Evolutionary conservation across 2,113 vertebrate genomes (phyloP).

Genomic region (Tauraco erythrolophus): DNA sequence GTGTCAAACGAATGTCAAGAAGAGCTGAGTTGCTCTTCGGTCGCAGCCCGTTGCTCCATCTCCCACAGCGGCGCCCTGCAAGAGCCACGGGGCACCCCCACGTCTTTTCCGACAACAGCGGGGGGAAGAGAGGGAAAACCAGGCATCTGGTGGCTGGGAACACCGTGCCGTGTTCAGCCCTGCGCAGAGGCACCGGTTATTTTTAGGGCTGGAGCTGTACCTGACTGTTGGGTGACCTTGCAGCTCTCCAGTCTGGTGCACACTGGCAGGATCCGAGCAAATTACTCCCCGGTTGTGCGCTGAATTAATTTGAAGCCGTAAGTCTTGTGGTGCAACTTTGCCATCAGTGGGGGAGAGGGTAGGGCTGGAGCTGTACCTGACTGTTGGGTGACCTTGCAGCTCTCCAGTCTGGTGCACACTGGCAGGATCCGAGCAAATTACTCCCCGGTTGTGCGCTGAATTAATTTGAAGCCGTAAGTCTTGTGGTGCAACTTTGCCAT

Average conservation of each 20-base stretch:
- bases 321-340: not conserved
- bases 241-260: conserved; percentile 26
- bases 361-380: conserved; percentile 15
- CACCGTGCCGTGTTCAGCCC: not conserved
- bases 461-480: not conserved
- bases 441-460: not conserved
- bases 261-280: not conserved
- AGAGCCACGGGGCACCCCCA: not conserved
- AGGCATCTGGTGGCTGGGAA: not conserved
- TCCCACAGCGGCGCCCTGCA: not conserved
- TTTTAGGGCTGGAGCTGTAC: conserved; percentile 37
- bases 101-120: conserved; percentile 25
- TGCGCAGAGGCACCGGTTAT: not conserved
- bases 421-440: not conserved
- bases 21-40: not conserved
- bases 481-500: fast-evolving
- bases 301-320: not conserved
- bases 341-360: fast-evolving
- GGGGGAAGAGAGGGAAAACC: not conserved
- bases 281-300: not conserved
- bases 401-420: not conserved
- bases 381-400: conserved; percentile 37
- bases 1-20: not conserved
- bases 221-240: conserved; percentile 37
- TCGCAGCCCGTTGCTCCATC: not conserved